A percentile compares a stretch with the other conserved stretches of the same genome.
Conservation (phyloP, 2,888 invertebrate genomes). For the Nomada ferruginata region DNA sequence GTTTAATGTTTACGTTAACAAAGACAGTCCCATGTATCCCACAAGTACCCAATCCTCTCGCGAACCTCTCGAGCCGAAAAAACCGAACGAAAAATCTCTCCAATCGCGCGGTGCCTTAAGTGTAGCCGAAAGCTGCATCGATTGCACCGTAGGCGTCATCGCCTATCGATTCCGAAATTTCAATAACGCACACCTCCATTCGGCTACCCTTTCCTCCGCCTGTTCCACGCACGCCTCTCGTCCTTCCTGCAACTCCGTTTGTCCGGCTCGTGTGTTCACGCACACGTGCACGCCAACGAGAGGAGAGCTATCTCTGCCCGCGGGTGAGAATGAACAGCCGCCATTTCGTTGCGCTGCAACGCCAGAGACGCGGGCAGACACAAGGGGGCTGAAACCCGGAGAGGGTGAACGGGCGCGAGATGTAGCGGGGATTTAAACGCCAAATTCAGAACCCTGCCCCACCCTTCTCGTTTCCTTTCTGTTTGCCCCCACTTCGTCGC, state of each 20-base stretch:
- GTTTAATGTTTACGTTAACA: no score
- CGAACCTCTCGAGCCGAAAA: no score
- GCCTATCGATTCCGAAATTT: conserved; percentile 65
- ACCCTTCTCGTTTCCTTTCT: conserved; percentile 45
- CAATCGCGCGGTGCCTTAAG: conserved; percentile 1
- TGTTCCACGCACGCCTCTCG: conserved; percentile 5
- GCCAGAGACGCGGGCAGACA: conserved; percentile 20
- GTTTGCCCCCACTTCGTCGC: conserved; percentile 27
- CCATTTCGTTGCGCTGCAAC: conserved; percentile 67
- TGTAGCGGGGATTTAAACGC: conserved; percentile 73
- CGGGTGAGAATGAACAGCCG: conserved; percentile 71
- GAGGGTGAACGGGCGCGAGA: not conserved
- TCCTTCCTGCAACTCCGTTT: conserved; percentile 17
- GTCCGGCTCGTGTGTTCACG: conserved; percentile 26
- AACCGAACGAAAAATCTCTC: no score
- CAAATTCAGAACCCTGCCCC: conserved; percentile 72
- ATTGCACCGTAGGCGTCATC: conserved; percentile 54
- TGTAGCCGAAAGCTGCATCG: conserved; percentile 27
- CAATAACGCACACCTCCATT: conserved; percentile 62
- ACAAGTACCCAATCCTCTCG: no score
- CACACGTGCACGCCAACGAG: not conserved
- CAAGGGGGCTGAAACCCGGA: conserved; percentile 17
- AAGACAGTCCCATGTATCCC: no score
- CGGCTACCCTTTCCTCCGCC: conserved; percentile 10
- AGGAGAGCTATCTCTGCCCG: conserved; percentile 46